Evolutionary conservation across 2,113 vertebrate genomes (phyloP).

Genomic region (Sinosuthora webbiana): DNA sequence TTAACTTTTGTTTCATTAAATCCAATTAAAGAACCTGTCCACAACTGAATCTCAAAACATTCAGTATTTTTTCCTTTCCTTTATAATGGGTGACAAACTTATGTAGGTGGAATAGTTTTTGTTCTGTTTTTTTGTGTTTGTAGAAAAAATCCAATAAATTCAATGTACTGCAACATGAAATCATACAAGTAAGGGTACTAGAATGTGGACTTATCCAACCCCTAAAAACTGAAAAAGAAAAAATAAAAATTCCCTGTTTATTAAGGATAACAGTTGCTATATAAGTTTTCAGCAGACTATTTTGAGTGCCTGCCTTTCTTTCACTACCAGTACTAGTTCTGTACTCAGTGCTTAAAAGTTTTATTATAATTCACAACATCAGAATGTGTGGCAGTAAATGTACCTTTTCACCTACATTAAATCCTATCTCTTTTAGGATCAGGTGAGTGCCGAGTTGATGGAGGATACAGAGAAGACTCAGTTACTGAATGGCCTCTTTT

Average conservation of each 20-base stretch:
- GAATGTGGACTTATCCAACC: background rate
- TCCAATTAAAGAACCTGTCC: background rate
- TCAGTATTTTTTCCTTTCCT: background rate
- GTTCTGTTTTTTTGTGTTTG: background rate
- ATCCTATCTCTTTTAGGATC: background rate
- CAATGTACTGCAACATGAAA: background rate
- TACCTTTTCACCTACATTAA: background rate
- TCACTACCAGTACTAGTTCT: background rate
- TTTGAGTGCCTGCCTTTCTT: background rate
- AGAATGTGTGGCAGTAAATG: background rate
- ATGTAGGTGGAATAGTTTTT: background rate
- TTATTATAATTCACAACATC: background rate
- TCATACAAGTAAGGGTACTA: background rate
- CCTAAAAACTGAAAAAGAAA: background rate
- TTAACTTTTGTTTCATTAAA: background rate
- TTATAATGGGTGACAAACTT: background rate
- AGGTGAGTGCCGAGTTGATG: background rate
- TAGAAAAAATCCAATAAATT: background rate
- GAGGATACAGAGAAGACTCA: background rate
- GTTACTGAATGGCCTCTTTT: background rate
- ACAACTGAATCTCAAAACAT: background rate
- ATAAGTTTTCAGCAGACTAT: background rate
- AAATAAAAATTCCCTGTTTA: fast-evolving
- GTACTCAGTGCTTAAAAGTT: background rate
- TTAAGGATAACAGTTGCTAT: background rate